phyloP scores from a whole-genome alignment of 2,113 vertebrate species.

The Indicator maculatus region DNA sequence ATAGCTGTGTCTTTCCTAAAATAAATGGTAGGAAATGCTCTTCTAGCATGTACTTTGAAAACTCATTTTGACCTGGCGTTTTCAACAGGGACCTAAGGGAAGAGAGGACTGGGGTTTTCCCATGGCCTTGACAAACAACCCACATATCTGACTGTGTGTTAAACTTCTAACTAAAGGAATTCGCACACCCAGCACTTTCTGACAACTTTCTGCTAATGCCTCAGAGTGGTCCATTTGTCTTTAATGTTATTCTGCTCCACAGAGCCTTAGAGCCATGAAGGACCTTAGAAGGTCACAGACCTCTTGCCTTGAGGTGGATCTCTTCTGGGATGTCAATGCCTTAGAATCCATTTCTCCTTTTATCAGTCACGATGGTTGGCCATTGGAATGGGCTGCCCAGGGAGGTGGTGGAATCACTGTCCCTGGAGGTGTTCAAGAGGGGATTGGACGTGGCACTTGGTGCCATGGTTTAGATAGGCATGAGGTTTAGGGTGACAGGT shows the following conservation, averaged over 20 bases:
- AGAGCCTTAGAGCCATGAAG: background rate
- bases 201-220: background rate
- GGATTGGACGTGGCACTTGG: too few species aligned
- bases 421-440: too few species aligned
- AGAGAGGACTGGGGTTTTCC: background rate
- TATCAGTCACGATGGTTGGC: background rate
- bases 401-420: too few species aligned
- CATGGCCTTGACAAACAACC: background rate
- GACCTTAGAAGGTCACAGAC: background rate
- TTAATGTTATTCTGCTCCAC: fast-evolving
- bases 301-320: background rate
- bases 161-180: conserved; percentile 3
- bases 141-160: background rate
- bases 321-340: background rate
- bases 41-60: background rate
- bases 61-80: background rate
- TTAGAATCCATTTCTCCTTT: background rate
- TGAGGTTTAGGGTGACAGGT: too few species aligned
- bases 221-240: background rate
- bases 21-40: background rate
- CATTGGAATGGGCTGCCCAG: too few species aligned
- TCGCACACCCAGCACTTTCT: conserved; percentile 6
- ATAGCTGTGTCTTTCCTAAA: background rate
- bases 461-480: too few species aligned
- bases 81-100: background rate